A percentile compares a stretch with the other conserved stretches of the same genome.
phyloP scores from a whole-genome alignment of 2,113 vertebrate species.

The Benitochromis conjunctus region DNA sequence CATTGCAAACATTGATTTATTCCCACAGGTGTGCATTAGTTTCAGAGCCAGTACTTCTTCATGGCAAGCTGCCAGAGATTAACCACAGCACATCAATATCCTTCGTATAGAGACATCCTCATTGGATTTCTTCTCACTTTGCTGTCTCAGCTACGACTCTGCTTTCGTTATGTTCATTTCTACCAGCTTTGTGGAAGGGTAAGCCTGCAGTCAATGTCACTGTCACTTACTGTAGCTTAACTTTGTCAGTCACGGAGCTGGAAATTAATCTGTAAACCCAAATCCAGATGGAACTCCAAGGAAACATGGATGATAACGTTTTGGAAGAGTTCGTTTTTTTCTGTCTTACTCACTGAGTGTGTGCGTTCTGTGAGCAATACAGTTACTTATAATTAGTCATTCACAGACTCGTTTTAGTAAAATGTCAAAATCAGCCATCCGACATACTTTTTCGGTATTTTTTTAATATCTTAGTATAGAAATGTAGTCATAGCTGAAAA shows the following conservation, averaged over 20 bases:
- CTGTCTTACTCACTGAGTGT: background rate
- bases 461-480: background rate
- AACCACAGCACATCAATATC: slow-evolving; percentile 53
- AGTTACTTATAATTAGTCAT: background rate
- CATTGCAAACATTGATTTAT: slow-evolving; percentile 47
- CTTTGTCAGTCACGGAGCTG: slow-evolving; percentile 9
- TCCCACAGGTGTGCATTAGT: slow-evolving; percentile 51
- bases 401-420: background rate
- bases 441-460: background rate
- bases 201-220: slow-evolving; percentile 28
- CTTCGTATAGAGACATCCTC: slow-evolving; percentile 31
- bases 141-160: slow-evolving; percentile 23
- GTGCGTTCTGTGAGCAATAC: background rate
- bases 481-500: background rate
- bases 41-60: slow-evolving; percentile 24
- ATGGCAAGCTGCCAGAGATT: slow-evolving; percentile 48
- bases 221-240: slow-evolving; percentile 23
- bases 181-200: slow-evolving; percentile 5
- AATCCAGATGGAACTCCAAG: background rate
- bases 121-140: slow-evolving; percentile 23
- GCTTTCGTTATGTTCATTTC: slow-evolving; percentile 24
- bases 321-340: background rate
- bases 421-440: background rate
- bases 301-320: background rate
- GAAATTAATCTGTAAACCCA: slow-evolving; percentile 16